Base-by-base conservation (phyloP, 2,113 vertebrate genomes). In the Microtus montanus region DNA sequence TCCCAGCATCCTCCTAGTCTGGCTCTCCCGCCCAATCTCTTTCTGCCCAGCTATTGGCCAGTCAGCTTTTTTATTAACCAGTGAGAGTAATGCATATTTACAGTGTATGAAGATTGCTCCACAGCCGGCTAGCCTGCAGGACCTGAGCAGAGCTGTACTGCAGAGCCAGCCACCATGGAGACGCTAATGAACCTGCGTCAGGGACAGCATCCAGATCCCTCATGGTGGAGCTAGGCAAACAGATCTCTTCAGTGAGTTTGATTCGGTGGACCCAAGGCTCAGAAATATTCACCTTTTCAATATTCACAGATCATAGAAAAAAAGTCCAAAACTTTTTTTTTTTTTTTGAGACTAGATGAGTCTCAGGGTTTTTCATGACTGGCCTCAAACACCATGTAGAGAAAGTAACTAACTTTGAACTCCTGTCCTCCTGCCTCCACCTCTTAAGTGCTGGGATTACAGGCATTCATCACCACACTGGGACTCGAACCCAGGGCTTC, bases 121-220 rank as follows among this genome's bases (percentile, higher is more conserved):
- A 38, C 24, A 66, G 54, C 38, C 41, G 58, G 5, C 82, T 35
- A 47, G 58, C 7, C 44, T 33, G 52, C 0, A 0, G 22, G 7
- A 26, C 58, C 6, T 0, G 5, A 70, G 44, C 9, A 44, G 33
- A 20, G 33, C 19, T 15, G 30, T 2, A 26, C n/a, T 52, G 52
- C 49, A 6, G 38, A 86, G 73, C 33, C 35, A 28, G n/a, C 1
- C 68, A 8, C 19, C 12, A 52, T 7, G 26, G 17, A 73, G 49
- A 7, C n/a, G 35, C n/a, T 22, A 61, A 12, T 44, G 41, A 12
- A 38, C 44, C 6, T 0, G 1, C 1, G 22, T 6, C 35, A 38
- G 15, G 35, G 24, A 1, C 52, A 8, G 54, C 17, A 61, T 5
- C 77, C 44, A 73, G 49, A 64, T 52, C 19, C 71, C 7, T 70